Percentiles rank a stretch among this genome's conserved stretches.
These are phyloP conservation scores for Ophion ventricosus DNA, from an alignment of 2,888 invertebrate species.

Conservation along the genomic window DNA sequence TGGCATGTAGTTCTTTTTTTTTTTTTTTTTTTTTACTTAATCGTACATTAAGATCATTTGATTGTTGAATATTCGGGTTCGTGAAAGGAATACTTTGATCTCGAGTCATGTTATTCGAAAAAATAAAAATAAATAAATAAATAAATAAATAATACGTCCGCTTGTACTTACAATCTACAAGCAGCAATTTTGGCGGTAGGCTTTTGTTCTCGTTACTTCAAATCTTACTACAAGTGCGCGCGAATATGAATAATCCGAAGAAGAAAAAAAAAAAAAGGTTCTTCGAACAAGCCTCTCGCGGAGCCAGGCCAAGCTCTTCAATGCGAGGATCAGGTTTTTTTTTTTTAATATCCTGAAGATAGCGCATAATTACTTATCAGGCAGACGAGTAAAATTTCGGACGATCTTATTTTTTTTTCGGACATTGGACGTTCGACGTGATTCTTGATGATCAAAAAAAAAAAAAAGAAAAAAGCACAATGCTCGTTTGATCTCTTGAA, in stretches of 20 bases:
- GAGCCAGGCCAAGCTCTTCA: constrained; percentile 66
- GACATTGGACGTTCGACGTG: not conserved
- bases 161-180: constrained; percentile 58
- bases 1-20: too few species aligned
- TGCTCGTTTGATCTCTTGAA: not conserved
- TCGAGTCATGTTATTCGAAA: constrained; percentile 13
- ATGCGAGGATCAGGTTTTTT: constrained; percentile 56
- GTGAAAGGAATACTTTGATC: too few species aligned
- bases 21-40: too few species aligned
- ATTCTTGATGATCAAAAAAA: not conserved
- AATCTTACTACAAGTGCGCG: constrained; percentile 61
- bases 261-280: constrained; percentile 4
- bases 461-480: too few species aligned
- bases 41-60: too few species aligned
- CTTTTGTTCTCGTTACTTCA: constrained; percentile 23
- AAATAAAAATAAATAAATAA: too few species aligned
- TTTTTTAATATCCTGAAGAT: constrained; percentile 49
- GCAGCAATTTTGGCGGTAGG: constrained; percentile 60
- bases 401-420: constrained; percentile 61
- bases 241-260: constrained; percentile 50
- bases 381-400: constrained; percentile 63
- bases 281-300: constrained; percentile 60
- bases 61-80: too few species aligned
- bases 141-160: constrained; percentile 31
- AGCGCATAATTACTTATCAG: constrained; percentile 66